A percentile compares a stretch with the other conserved stretches of the same genome.
These are phyloP conservation scores for Acanthopagrus latus DNA, from an alignment of 2,797 vertebrate species.

Conservation along the genomic window DNA sequence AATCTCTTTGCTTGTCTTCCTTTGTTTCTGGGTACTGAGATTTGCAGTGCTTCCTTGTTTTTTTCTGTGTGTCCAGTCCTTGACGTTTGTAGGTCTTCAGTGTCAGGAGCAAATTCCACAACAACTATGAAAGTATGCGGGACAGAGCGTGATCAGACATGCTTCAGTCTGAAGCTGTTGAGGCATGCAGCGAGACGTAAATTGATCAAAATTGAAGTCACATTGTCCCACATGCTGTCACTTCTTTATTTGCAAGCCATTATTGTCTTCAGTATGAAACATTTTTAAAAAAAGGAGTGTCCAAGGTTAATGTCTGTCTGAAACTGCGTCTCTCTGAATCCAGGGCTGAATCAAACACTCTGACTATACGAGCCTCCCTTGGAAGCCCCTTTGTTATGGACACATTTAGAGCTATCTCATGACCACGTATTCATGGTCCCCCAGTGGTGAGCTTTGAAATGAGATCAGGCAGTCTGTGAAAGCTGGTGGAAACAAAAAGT, in stretches of 20 bases:
- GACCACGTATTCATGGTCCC: conserved; percentile 71
- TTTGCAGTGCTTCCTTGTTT: conserved; percentile 10
- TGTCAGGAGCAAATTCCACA: conserved; percentile 41
- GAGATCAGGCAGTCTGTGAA: conserved; percentile 26
- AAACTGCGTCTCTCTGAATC: conserved; percentile 4
- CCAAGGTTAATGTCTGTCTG: conserved; percentile 1
- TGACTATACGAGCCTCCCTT: conserved; percentile 20
- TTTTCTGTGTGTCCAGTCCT: conserved; percentile 10
- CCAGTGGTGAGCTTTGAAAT: conserved; percentile 41
- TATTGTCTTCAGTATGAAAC: neutral
- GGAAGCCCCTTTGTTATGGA: conserved; percentile 64
- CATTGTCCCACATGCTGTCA: conserved; percentile 21
- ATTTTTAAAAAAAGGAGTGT: neutral
- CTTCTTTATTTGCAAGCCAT: conserved; percentile 9
- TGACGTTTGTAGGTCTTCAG: conserved; percentile 20
- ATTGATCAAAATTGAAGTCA: conserved; percentile 32
- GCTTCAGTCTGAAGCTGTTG: conserved; percentile 55
- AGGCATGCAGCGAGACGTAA: conserved; percentile 47
- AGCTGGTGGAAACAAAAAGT: conserved; percentile 42
- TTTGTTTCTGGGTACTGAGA: conserved; percentile 3
- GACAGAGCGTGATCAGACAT: conserved; percentile 69
- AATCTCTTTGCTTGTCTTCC: conserved; percentile 6
- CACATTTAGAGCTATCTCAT: conserved; percentile 63
- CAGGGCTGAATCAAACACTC: conserved; percentile 29
- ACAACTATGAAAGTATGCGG: conserved; percentile 47